These are phyloP conservation scores for Hoplodrina blanda DNA, from an alignment of 2,888 invertebrate genomes.

Conservation along the genomic window DNA sequence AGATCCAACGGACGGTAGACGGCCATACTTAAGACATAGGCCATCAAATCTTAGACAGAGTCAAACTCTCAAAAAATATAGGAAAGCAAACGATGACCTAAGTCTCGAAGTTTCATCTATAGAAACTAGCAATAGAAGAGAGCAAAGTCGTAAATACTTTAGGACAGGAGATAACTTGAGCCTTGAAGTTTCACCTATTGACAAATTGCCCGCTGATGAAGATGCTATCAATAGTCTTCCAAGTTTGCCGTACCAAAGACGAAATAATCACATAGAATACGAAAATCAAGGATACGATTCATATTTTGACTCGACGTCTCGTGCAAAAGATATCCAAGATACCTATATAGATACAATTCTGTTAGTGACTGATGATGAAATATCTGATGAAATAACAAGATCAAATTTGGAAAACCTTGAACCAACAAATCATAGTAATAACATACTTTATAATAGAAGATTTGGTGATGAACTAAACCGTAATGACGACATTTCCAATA, in stretches of 20 bases:
- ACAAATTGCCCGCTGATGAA: constrained; percentile 2
- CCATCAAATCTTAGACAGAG: not conserved
- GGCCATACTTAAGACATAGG: constrained; percentile 9
- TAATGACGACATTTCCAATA: not conserved
- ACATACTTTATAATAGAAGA: constrained; percentile 8
- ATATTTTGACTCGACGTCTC: not conserved
- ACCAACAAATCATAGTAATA: not conserved
- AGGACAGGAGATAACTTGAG: constrained; percentile 3
- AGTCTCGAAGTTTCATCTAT: constrained; percentile 7
- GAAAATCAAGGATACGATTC: not conserved
- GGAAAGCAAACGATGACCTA: constrained; percentile 8
- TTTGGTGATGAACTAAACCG: not conserved
- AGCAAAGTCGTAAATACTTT: constrained; percentile 7
- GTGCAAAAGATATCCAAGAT: constrained; percentile 1
- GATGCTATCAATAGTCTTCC: not conserved
- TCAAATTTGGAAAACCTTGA: constrained; percentile 8
- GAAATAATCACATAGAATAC: not conserved
- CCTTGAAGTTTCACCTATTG: constrained; percentile 1
- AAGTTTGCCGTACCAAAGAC: constrained; percentile 4
- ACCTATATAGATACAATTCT: constrained; percentile 21
- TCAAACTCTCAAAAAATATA: not conserved
- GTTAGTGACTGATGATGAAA: constrained; percentile 18
- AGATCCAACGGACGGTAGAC: constrained; percentile 1
- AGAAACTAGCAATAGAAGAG: constrained; percentile 8
- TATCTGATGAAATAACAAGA: constrained; percentile 18